These are phyloP conservation scores for Caenorhabditis sp. DNA, from an alignment of 2,888 invertebrate genomes.

Conservation along the genomic window DNA sequence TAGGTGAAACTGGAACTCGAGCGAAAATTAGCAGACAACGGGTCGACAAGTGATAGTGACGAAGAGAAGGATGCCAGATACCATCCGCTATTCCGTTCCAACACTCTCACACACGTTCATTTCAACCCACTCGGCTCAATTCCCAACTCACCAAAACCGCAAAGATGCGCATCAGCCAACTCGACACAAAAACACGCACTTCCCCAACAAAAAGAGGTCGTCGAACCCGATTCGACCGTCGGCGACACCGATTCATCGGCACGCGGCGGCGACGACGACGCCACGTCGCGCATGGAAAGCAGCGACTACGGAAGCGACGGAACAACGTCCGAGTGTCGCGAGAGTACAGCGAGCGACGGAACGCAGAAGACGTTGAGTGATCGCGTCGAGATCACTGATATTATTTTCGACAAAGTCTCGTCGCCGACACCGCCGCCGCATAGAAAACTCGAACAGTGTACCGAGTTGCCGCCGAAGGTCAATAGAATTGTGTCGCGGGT, in stretches of 20 bases:
- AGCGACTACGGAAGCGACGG: constrained; percentile 50
- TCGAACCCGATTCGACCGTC: constrained; percentile 37
- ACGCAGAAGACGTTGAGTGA: constrained; percentile 50
- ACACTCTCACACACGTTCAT: constrained; percentile 56
- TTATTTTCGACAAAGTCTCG: constrained; percentile 44
- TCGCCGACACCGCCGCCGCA: constrained; percentile 40
- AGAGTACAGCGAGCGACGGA: constrained; percentile 39
- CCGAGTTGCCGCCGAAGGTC: constrained; percentile 49
- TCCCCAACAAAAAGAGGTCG: constrained; percentile 12
- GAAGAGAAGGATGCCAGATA: constrained; percentile 46
- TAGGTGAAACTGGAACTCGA: constrained; percentile 49
- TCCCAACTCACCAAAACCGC: constrained; percentile 14
- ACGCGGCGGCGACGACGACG: constrained; percentile 16
- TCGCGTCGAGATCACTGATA: constrained; percentile 48
- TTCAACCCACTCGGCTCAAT: constrained; percentile 48
- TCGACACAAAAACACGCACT: constrained; percentile 48
- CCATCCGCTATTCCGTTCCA: constrained; percentile 58
- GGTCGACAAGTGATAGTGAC: constrained; percentile 27
- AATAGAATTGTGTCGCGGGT: constrained; percentile 46
- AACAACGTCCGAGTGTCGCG: constrained; percentile 42
- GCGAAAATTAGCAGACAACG: constrained; percentile 40
- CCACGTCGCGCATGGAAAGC: constrained; percentile 40
- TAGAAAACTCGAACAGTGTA: constrained; percentile 40
- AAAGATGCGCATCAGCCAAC: constrained; percentile 41
- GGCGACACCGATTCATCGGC: constrained; percentile 17